Base-by-base conservation (phyloP, 2,113 vertebrate genomes). In the Thalassoma bifasciatum region DNA sequence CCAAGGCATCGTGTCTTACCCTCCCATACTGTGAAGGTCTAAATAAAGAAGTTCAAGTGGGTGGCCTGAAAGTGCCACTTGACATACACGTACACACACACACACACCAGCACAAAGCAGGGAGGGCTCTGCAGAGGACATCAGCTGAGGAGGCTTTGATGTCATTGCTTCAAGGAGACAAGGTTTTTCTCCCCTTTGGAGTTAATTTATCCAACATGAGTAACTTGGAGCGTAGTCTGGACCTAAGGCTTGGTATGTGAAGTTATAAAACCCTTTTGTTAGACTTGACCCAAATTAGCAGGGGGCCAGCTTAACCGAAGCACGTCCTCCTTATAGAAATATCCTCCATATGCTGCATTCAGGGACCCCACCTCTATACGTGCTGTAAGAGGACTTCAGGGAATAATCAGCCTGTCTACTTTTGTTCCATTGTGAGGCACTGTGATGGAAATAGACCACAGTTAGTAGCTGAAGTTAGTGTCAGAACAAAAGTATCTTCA, bases 11-110 rank as follows among this genome's bases (percentile, higher is more conserved):
- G 49, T 30, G 2, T 26, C 44, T 36, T 63, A 38, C 23, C 19
- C 21, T 17, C 0, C 59, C 60, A 57, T 0, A 21, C 2, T 82
- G 62, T 63, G 46, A 60, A 57, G 75, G 23, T 63, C 83, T 84
- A 89, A 83, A 89, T 85, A 82, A 86, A 89, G 82, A 70, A 61
- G 53, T 38, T 42, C 52, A 72, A 83, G 79, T 79, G 82, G 47
- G 59, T 3, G 7, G 59, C 56, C 67, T 71, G 21, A 64, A 83
- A 82, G 75, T 77, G 75, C 58, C 80, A 85, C 77, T 81, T 81
- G 75, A 85, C 53, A 81, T 17, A 49, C 50, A 71, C 51, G 79
- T 50, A 74, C 61, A 75, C 76, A 63, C 57, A 30, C n/a, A 81
- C 53, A 74, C 61, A 75, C 76, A 63, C 57, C 63, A 72, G 42